A percentile compares a stretch with the other conserved stretches of the same genome.
phyloP scores from a whole-genome alignment of 2,797 vertebrate species.

The Pterois miles region DNA sequence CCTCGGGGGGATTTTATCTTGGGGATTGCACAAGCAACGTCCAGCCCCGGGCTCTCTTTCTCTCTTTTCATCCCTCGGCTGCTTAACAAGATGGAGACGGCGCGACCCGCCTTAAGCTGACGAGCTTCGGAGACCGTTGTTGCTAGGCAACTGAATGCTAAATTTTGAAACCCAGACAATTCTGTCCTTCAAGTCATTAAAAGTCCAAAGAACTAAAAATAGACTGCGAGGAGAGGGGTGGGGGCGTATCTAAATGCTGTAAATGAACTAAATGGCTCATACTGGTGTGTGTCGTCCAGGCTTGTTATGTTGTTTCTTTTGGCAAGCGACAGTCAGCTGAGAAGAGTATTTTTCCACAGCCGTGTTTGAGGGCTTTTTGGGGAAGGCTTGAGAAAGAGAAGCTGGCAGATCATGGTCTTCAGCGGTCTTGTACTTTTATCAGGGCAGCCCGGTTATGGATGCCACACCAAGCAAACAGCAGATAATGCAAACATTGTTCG shows the following conservation, averaged over 20 bases:
- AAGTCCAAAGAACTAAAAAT: slow-evolving; percentile 78
- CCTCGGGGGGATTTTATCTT: slow-evolving; percentile 72
- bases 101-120: slow-evolving; percentile 71
- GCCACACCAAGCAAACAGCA: slow-evolving; percentile 20
- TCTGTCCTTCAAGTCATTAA: slow-evolving; percentile 74
- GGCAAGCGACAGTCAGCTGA: slow-evolving; percentile 54
- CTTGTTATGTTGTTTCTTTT: slow-evolving; percentile 75
- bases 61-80: slow-evolving; percentile 63
- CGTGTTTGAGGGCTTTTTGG: slow-evolving; percentile 51
- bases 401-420: slow-evolving; percentile 52
- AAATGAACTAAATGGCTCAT: slow-evolving; percentile 61
- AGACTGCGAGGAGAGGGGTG: slow-evolving; percentile 34
- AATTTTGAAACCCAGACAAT: slow-evolving; percentile 81
- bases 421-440: slow-evolving; percentile 37
- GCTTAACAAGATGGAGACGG: slow-evolving; percentile 78
- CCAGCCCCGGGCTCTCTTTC: slow-evolving; percentile 46
- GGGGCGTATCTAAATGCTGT: slow-evolving; percentile 54
- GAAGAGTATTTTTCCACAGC: slow-evolving; percentile 72
- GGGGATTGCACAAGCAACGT: slow-evolving; percentile 65
- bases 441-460: slow-evolving; percentile 32
- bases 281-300: slow-evolving; percentile 41
- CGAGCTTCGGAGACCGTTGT: slow-evolving; percentile 74
- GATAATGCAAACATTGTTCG: background rate
- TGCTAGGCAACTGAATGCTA: slow-evolving; percentile 87
- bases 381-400: slow-evolving; percentile 52